These are phyloP conservation scores for Dryobotodes eremita DNA, from an alignment of 2,888 invertebrate species.

Conservation along the genomic window DNA sequence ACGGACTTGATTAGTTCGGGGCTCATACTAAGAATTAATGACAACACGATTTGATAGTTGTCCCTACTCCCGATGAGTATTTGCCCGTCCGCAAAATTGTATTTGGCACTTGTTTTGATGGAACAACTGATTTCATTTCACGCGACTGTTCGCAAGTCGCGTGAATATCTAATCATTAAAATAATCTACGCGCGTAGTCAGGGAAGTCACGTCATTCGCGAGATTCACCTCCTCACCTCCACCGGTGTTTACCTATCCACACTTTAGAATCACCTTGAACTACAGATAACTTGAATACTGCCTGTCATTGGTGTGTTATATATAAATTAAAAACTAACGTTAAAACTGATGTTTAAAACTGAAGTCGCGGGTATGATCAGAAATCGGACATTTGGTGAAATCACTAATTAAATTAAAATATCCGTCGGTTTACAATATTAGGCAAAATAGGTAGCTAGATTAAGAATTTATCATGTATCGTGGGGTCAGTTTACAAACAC, in stretches of 20 bases:
- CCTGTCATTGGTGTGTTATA: conserved; percentile 53
- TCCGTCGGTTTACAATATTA: neutral
- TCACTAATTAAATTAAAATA: neutral
- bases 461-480: neutral
- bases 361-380: conserved; percentile 6
- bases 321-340: conserved; percentile 56
- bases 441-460: neutral
- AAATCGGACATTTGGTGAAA: neutral
- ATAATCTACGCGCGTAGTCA: neutral
- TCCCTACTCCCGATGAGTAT: neutral
- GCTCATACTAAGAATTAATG: neutral
- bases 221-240: neutral
- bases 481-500: neutral
- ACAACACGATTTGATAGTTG: neutral
- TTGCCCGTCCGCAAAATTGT: neutral
- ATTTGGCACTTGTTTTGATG: neutral
- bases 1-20: neutral
- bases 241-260: neutral
- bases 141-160: too few species aligned
- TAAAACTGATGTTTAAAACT: conserved; percentile 48
- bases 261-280: conserved; percentile 14
- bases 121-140: too few species aligned
- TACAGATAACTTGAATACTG: conserved; percentile 36
- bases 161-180: neutral
- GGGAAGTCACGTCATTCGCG: too few species aligned